Conservation (phyloP, 1,140 invertebrate genomes). For the Charaxes varanes region DNA sequence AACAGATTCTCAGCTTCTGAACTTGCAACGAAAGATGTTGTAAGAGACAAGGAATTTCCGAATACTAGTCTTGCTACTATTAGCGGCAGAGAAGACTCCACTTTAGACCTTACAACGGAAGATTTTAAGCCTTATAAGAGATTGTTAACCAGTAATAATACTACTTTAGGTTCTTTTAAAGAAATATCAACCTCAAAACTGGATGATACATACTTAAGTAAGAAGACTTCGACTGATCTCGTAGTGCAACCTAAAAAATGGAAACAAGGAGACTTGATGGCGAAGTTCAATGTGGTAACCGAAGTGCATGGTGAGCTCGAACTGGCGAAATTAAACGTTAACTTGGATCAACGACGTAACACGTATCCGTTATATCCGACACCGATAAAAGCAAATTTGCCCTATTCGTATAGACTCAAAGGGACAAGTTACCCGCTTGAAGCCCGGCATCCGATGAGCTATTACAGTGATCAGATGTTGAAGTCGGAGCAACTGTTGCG, state of each 20-base stretch:
- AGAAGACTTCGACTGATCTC: too few species aligned
- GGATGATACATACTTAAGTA: too few species aligned
- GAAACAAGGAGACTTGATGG: slow-evolving; percentile 10
- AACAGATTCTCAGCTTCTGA: not conserved
- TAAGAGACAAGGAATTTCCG: too few species aligned
- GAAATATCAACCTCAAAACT: too few species aligned
- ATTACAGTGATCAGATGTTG: slow-evolving; percentile 51
- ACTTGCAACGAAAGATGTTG: not conserved
- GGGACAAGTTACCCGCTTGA: slow-evolving; percentile 25
- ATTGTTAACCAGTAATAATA: too few species aligned
- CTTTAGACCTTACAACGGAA: not conserved
- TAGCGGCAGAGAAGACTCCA: not conserved
- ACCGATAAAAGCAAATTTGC: slow-evolving; percentile 40
- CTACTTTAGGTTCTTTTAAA: too few species aligned
- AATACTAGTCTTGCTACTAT: too few species aligned
- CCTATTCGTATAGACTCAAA: slow-evolving; percentile 41
- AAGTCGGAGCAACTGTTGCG: slow-evolving; percentile 48
- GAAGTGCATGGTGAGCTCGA: slow-evolving; percentile 42
- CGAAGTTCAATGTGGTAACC: slow-evolving; percentile 29
- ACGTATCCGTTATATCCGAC: slow-evolving; percentile 52
- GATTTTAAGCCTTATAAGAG: too few species aligned
- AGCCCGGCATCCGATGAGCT: slow-evolving; percentile 29
- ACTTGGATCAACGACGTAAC: slow-evolving; percentile 47
- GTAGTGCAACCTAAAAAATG: not conserved
- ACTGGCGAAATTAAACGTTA: slow-evolving; percentile 30